These are phyloP conservation scores for Pyrgus malvae DNA, from an alignment of 2,888 invertebrate species.

Conservation along the genomic window DNA sequence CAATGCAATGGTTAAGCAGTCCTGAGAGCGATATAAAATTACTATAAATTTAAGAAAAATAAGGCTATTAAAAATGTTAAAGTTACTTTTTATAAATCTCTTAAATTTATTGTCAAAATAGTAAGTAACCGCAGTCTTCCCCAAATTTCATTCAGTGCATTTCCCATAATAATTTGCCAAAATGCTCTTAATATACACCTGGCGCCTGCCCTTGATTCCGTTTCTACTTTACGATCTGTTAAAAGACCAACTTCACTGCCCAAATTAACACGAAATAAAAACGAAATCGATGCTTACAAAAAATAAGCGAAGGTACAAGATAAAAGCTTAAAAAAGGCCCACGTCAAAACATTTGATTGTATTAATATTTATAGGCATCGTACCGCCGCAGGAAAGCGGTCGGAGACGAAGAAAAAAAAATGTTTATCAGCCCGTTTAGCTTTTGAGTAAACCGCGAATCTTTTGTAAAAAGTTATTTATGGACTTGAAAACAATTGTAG, in stretches of 20 bases:
- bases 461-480: conserved; percentile 80
- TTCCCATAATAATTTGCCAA: conserved; percentile 22
- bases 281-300: conserved; percentile 73
- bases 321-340: conserved; percentile 79
- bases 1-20: too few species aligned
- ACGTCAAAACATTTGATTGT: conserved; percentile 83
- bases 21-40: too few species aligned
- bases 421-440: conserved; percentile 80
- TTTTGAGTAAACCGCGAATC: conserved; percentile 81
- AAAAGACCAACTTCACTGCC: conserved; percentile 80
- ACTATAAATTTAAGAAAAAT: too few species aligned
- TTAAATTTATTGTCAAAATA: neutral
- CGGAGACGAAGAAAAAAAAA: conserved; percentile 65
- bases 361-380: conserved; percentile 80
- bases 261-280: conserved; percentile 82
- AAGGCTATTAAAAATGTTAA: too few species aligned
- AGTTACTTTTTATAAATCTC: too few species aligned
- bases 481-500: conserved; percentile 77
- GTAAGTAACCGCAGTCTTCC: neutral
- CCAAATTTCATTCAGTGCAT: neutral
- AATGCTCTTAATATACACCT: conserved; percentile 50
- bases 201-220: conserved; percentile 60
- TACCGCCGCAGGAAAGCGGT: conserved; percentile 75
- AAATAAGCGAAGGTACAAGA: conserved; percentile 78
- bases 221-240: conserved; percentile 80